Base-by-base conservation (phyloP, 53 echinoderm and acorn worm genomes). In the Paelopatides confundens region DNA sequence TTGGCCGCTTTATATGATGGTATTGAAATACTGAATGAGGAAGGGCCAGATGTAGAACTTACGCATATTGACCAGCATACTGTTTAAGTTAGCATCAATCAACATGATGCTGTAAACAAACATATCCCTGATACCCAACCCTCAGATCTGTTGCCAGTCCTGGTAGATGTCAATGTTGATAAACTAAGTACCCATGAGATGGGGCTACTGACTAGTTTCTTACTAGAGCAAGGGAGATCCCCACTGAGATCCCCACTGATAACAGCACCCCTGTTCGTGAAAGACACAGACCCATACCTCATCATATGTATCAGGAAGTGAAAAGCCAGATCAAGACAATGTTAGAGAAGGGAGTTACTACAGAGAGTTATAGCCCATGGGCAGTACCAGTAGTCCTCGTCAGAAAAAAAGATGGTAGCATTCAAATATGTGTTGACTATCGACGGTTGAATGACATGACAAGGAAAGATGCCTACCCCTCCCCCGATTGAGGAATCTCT, bases 371-470 rank as follows among this genome's bases (percentile, higher is more conserved):
- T 7, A 76, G 76, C 49, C 76, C 46, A 21, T 43, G n/a, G n/a
- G 76, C 76, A n/a, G n/a, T n/a, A n/a, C 85, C 88, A 29, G 46
- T 90, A 18, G 93, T 90, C 2, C 85, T 88, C 34, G 88, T 93
- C 13, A 58, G 78, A 1, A 93, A 94, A 39, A 81, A 82, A 23
- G 91, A 89, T 27, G 89, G 91, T 8, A 87, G 66, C 23, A 83
- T 76, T 0, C 52, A 89, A 23, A 71, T 52, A 8, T 94, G 94
- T 62, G 82, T 91, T 13, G 94, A 94, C 62, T 94, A 94, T 30
- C 21, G 78, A 21, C 10, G 65, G 1, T 51, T 89, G 21, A 89
- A 89, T 71, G 51, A 40, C 1, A 26, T 70, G 17, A 89, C 89
- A 10, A 15, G 71, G 31, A 89, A 27, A 1, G 88, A 87, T 38